Conservation (phyloP, 2,888 invertebrate species). For the Melipona beecheii region DNA sequence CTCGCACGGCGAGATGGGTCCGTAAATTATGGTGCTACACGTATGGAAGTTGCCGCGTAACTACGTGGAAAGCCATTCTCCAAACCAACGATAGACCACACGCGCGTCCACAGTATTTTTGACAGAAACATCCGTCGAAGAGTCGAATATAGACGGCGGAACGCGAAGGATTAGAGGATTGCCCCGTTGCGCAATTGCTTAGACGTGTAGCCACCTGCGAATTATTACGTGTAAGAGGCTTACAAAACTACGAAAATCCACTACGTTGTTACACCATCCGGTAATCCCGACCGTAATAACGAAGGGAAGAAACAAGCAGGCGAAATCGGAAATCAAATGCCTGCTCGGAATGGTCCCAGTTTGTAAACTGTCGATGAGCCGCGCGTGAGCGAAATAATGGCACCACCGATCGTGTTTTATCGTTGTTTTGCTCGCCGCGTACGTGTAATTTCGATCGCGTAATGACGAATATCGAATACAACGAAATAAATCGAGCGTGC, state of each 20-base stretch:
- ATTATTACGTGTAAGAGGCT: slow-evolving; percentile 41
- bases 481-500: too few relatives aligned
- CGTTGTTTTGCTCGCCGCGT: too few relatives aligned
- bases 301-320: too few relatives aligned
- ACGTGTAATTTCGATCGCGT: too few relatives aligned
- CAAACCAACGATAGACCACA: slow-evolving; percentile 43
- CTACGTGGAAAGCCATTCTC: slow-evolving; percentile 35
- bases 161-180: slow-evolving; percentile 50
- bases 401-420: too few relatives aligned
- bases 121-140: slow-evolving; percentile 12
- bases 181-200: slow-evolving; percentile 30
- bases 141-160: not conserved
- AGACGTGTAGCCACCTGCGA: slow-evolving; percentile 15
- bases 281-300: too few relatives aligned
- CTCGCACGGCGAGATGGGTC: slow-evolving; percentile 32
- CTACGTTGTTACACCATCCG: not conserved
- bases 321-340: too few relatives aligned
- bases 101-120: slow-evolving; percentile 42
- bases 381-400: too few relatives aligned
- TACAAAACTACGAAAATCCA: slow-evolving; percentile 5
- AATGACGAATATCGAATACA: too few relatives aligned
- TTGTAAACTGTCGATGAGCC: too few relatives aligned
- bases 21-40: slow-evolving; percentile 52
- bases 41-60: slow-evolving; percentile 48
- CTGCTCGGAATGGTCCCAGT: too few relatives aligned